These are phyloP conservation scores for Sebastes miniatus DNA, from an alignment of 2,797 vertebrate species.

Conservation along the genomic window DNA sequence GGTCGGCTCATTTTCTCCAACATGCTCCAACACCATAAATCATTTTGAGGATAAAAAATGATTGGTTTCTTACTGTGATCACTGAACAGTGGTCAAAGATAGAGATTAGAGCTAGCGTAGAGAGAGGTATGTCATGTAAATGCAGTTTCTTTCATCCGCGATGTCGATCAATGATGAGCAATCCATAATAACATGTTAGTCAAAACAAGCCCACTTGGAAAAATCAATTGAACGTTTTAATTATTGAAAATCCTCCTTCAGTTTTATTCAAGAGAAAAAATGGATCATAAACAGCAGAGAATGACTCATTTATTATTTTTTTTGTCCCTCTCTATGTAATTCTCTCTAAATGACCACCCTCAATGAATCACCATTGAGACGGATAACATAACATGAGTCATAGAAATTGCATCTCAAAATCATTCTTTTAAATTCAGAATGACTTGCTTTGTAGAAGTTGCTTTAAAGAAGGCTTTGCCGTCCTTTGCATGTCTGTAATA, in stretches of 20 bases:
- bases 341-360: neutral
- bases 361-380: neutral
- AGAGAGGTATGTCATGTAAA: neutral
- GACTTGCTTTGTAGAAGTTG: neutral
- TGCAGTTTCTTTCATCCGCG: neutral
- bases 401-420: neutral
- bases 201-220: neutral
- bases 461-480: neutral
- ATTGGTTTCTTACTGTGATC: neutral
- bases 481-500: neutral
- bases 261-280: neutral
- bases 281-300: neutral
- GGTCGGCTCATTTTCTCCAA: conserved; percentile 11
- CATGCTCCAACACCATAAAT: conserved; percentile 1
- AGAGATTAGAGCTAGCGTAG: neutral
- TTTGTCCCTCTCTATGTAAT: neutral
- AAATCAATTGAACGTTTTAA: neutral
- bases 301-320: neutral
- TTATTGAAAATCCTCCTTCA: neutral
- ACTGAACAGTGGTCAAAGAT: neutral
- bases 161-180: neutral
- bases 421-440: neutral
- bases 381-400: neutral
- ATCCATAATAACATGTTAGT: neutral
- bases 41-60: conserved; percentile 26